These are phyloP conservation scores for Dynastes hyllus DNA, from an alignment of 2,888 invertebrate genomes.

Conservation along the genomic window DNA sequence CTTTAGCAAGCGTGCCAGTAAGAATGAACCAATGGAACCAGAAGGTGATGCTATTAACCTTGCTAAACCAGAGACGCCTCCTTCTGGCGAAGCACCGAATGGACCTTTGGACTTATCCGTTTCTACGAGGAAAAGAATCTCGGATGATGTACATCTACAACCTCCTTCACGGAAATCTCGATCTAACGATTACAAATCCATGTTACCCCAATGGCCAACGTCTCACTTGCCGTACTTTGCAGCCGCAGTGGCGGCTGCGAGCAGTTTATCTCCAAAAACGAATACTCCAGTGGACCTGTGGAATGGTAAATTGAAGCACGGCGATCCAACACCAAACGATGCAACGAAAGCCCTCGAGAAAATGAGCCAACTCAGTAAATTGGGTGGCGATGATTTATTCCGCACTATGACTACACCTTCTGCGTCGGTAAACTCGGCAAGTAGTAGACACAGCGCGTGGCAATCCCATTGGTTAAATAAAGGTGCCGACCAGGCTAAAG, in stretches of 20 bases:
- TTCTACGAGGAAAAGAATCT: slow-evolving; percentile 79
- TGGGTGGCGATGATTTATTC: slow-evolving; percentile 86
- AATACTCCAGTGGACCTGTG: slow-evolving; percentile 74
- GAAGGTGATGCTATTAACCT: slow-evolving; percentile 83
- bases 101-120: slow-evolving; percentile 89
- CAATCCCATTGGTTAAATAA: slow-evolving; percentile 99
- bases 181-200: slow-evolving; percentile 80
- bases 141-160: slow-evolving; percentile 75
- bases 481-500: slow-evolving; percentile 95
- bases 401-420: slow-evolving; percentile 76
- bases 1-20: slow-evolving; percentile 80
- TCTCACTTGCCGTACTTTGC: slow-evolving; percentile 88
- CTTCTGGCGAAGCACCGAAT: slow-evolving; percentile 70
- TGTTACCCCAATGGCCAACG: slow-evolving; percentile 83
- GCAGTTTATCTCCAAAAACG: slow-evolving; percentile 82
- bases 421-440: slow-evolving; percentile 73
- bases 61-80: slow-evolving; percentile 78
- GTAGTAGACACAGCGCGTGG: slow-evolving; percentile 91
- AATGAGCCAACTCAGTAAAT: slow-evolving; percentile 91
- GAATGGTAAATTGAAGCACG: slow-evolving; percentile 87
- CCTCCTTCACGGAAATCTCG: slow-evolving; percentile 81
- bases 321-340: slow-evolving; percentile 81
- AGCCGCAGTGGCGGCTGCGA: slow-evolving; percentile 84
- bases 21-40: slow-evolving; percentile 71
- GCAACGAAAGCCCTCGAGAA: slow-evolving; percentile 92